phyloP scores from a whole-genome alignment of 2,797 vertebrate genomes.

The Pteropus rufus region DNA sequence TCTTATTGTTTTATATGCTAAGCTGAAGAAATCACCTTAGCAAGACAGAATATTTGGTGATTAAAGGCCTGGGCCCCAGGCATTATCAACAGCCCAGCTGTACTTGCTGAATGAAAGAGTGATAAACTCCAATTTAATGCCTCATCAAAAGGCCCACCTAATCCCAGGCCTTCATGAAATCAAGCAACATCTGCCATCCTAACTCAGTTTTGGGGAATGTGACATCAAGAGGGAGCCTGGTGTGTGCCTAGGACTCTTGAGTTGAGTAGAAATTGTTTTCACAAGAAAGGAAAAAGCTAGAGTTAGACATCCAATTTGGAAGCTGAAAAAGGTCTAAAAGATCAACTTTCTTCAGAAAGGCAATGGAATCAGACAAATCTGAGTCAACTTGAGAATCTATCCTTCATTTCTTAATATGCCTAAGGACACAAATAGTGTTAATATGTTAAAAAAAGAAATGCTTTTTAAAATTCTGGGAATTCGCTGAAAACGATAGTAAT shows the following conservation, averaged over 20 bases:
- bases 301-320: not conserved
- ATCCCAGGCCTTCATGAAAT: slow-evolving; percentile 20
- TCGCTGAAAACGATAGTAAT: not conserved
- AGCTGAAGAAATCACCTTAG: slow-evolving; percentile 55
- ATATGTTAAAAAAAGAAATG: not conserved
- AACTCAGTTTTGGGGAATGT: not conserved
- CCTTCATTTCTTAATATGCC: not conserved
- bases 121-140: not conserved
- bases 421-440: not conserved
- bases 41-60: not conserved
- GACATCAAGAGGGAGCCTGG: not conserved
- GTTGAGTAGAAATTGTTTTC: not conserved
- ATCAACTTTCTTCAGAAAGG: not conserved
- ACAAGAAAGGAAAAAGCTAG: not conserved
- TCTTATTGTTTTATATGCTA: slow-evolving; percentile 59
- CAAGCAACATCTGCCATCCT: not conserved
- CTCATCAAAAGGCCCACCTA: not conserved
- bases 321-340: not conserved
- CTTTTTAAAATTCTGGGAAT: not conserved
- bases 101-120: not conserved
- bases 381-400: not conserved
- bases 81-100: not conserved
- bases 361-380: not conserved
- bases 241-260: not conserved
- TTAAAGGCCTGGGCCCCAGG: not conserved